Evolutionary conservation across 2,888 invertebrate genomes (phyloP).

Genomic region (Gandaritis pyraliata): DNA sequence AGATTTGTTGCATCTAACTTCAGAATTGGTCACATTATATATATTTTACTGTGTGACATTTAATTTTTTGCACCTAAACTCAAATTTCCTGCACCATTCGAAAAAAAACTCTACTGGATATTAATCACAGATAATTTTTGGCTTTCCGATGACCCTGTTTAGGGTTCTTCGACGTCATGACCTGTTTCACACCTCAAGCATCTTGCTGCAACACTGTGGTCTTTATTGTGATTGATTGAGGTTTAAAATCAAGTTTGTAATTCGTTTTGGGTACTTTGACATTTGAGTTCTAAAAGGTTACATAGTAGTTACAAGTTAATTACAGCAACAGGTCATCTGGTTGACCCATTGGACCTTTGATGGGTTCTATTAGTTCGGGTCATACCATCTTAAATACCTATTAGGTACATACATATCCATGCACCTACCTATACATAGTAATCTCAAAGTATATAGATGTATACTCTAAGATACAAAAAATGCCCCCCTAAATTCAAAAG

Average conservation of each 20-base stretch:
- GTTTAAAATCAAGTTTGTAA: slow-evolving; percentile 14
- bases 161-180: slow-evolving; percentile 14
- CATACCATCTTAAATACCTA: not conserved
- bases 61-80: slow-evolving; percentile 3
- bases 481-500: no score
- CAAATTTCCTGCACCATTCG: not conserved
- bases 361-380: slow-evolving; percentile 26
- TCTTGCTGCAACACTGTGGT: not conserved
- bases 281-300: slow-evolving; percentile 45
- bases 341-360: slow-evolving; percentile 38
- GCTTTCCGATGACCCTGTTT: slow-evolving; percentile 13
- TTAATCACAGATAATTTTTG: slow-evolving; percentile 6
- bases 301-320: slow-evolving; percentile 43
- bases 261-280: slow-evolving; percentile 33
- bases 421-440: no score
- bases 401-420: no score
- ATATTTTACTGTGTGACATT: slow-evolving; percentile 11
- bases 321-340: slow-evolving; percentile 39
- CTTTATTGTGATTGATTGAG: slow-evolving; percentile 29
- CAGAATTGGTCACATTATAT: not conserved
- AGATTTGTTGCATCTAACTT: not conserved
- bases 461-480: no score
- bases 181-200: slow-evolving; percentile 8
- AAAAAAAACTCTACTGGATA: slow-evolving; percentile 7
- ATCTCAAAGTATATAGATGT: no score